phyloP scores from a whole-genome alignment of 2,797 vertebrate species.

The Peromyscus melanophrys region DNA sequence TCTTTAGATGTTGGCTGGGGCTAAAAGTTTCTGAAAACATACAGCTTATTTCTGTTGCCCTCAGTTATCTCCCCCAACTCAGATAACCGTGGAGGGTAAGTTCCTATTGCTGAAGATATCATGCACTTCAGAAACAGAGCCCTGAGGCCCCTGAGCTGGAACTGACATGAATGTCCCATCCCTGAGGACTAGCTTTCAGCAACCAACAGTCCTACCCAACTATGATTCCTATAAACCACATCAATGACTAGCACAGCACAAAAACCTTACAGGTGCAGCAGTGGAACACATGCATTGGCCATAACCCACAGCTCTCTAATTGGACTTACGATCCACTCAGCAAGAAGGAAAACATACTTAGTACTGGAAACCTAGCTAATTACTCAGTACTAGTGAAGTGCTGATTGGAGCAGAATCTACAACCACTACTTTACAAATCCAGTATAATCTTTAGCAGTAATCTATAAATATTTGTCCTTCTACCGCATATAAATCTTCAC shows the following conservation, averaged over 20 bases:
- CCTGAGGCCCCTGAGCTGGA: neutral
- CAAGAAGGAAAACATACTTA: too few relatives aligned
- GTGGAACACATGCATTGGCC: neutral
- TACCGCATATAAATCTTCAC: neutral
- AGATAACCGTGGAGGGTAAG: neutral
- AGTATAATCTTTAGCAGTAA: too few relatives aligned
- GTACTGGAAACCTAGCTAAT: neutral
- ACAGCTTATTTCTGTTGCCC: neutral
- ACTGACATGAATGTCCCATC: neutral
- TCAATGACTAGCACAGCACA: neutral
- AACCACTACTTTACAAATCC: neutral
- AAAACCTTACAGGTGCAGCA: neutral
- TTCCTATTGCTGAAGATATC: neutral
- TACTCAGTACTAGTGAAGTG: neutral
- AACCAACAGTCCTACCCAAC: neutral
- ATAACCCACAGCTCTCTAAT: neutral
- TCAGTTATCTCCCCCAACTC: neutral
- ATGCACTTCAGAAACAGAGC: neutral
- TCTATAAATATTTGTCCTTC: neutral
- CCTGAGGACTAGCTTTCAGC: neutral
- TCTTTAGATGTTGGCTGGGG: neutral
- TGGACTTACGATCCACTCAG: neutral
- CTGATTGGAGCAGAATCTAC: neutral
- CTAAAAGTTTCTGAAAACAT: neutral
- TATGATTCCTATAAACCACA: too few relatives aligned